phyloP scores from a whole-genome alignment of 2,888 invertebrate genomes.

The Liposcelis brunnea region DNA sequence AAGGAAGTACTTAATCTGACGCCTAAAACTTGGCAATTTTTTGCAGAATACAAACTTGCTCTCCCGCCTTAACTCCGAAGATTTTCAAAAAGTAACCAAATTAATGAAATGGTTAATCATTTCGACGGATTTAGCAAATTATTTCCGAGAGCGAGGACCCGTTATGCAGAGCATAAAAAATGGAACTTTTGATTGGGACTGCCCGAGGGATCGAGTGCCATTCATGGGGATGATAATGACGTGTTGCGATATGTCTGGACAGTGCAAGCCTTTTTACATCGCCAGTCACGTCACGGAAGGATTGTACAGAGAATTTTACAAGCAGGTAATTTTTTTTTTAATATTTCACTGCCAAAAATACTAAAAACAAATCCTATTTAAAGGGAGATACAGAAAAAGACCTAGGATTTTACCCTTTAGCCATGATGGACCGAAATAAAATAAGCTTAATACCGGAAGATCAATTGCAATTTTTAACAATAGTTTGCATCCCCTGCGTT shows the following conservation, averaged over 20 bases:
- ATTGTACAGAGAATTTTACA: conserved; percentile 37
- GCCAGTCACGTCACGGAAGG: conserved; percentile 34
- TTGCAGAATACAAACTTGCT: conserved; percentile 35
- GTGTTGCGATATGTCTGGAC: conserved; percentile 39
- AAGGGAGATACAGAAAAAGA: conserved; percentile 41
- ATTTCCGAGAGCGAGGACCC: conserved; percentile 36
- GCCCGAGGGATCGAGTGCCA: conserved; percentile 31
- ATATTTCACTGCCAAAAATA: too few relatives aligned
- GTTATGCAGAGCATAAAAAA: conserved; percentile 34
- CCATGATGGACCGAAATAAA: conserved; percentile 45
- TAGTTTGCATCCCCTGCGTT: conserved; percentile 39
- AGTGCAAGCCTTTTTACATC: conserved; percentile 38
- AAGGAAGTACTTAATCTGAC: too few relatives aligned
- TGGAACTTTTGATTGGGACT: conserved; percentile 31
- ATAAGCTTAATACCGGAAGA: conserved; percentile 38
- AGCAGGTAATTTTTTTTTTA: conserved; percentile 25
- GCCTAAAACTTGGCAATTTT: too few relatives aligned
- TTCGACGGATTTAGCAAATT: conserved; percentile 39
- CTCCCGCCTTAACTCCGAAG: conserved; percentile 24
- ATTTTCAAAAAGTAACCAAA: conserved; percentile 28
- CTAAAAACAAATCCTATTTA: too few relatives aligned
- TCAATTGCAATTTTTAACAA: conserved; percentile 42
- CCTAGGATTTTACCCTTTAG: conserved; percentile 38
- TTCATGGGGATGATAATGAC: conserved; percentile 41
- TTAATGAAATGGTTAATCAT: conserved; percentile 39